Base-by-base conservation (phyloP, 2,888 invertebrate genomes). In the Cinara cedri region DNA sequence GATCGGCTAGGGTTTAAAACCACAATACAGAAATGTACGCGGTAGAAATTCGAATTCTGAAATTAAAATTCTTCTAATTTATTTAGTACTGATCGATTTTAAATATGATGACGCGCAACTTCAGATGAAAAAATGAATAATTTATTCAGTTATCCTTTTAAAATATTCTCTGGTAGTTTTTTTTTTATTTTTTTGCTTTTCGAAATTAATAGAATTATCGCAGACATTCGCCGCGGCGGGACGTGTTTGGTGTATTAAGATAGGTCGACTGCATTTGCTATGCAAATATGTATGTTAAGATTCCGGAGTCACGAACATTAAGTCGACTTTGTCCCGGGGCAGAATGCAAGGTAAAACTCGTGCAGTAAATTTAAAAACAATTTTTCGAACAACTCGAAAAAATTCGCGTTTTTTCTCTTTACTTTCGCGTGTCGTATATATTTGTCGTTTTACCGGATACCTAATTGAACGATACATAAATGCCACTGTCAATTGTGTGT, bases 201-300 rank as follows among this genome's bases (percentile, higher is more conserved):
- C 51, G 19, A 62, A 19, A 51, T 51, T 74, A 74, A 74, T 74
- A 63, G 62, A 74, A 74, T 74, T 62, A 74, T 63, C 49, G 51
- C 51, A 72, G 72, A 74, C 72, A 34, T 74, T 21, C 19, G 16
- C 44, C 34, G 34, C 34, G 34, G 34, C 16, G 51, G 21, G 16
- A 74, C 72, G 72, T 74, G 72, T 63, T 51, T n/a, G 10, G 72
- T 74, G 21, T 74, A 51, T 16, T 74, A 74, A 74, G 51, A 74
- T 3, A 65, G 24, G 62, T 74, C 21, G 21, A 74, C 34, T 34
- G 34, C 62, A 74, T 74, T 34, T 51, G 51, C 62, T 62, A 72
- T 72, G 72, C 72, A 74, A 74, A 74, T 34, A 34, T 62, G 21
- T 11, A 21, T 34, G 51, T 74, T 16, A 51, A 63, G 51, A 74